Percentiles rank a stretch among this genome's conserved stretches.
Conservation (phyloP, 2,113 vertebrate species). For the Nannobrachium achirus region DNA sequence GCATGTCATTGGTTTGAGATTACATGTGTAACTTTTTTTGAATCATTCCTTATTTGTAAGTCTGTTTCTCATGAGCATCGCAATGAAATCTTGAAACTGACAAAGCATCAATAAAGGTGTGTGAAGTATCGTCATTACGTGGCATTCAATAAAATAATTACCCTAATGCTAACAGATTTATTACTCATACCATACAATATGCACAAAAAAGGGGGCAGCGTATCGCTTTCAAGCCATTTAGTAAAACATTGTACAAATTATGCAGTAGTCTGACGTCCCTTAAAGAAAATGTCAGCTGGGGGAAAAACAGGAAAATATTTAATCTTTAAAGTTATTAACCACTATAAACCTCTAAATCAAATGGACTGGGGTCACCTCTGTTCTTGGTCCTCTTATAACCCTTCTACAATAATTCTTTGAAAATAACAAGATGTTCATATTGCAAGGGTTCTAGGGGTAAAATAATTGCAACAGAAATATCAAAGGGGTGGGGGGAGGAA, state of each 20-base stretch:
- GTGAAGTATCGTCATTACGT: neutral
- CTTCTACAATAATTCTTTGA: too few relatives aligned
- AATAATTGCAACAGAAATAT: neutral
- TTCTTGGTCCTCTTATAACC: too few relatives aligned
- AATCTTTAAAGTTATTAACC: too few relatives aligned
- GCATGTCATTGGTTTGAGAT: neutral
- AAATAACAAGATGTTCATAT: too few relatives aligned
- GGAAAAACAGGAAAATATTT: too few relatives aligned
- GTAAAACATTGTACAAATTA: too few relatives aligned
- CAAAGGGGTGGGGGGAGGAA: too few relatives aligned
- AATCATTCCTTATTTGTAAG: neutral
- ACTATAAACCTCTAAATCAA: too few relatives aligned
- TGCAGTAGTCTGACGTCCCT: too few relatives aligned
- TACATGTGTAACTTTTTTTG: neutral
- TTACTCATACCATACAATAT: neutral
- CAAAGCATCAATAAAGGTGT: neutral
- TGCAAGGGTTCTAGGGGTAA: too few relatives aligned
- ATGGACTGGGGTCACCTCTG: too few relatives aligned
- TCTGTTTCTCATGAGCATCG: neutral
- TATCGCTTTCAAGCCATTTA: neutral
- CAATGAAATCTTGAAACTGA: neutral
- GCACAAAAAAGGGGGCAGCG: neutral
- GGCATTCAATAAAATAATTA: neutral
- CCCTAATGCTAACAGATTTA: conserved; percentile 22
- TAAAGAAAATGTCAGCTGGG: neutral